Evolutionary conservation across 2,888 invertebrate species (phyloP).

Genomic region (Quadroppia sp.): DNA sequence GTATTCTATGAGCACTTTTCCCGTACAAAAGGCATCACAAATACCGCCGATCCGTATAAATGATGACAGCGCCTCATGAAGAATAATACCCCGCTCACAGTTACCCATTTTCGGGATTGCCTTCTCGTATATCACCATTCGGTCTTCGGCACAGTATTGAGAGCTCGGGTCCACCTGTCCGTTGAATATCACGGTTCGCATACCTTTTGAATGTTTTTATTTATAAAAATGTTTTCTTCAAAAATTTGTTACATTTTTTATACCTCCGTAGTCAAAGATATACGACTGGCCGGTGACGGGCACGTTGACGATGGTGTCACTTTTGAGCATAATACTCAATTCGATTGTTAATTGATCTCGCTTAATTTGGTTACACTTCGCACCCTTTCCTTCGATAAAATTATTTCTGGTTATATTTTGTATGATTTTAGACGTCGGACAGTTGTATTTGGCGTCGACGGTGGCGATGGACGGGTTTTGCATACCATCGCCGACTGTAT

Average conservation of each 20-base stretch:
- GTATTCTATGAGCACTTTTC: neutral
- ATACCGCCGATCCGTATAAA: neutral
- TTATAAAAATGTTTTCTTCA: too few relatives aligned
- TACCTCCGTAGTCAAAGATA: constrained; percentile 7
- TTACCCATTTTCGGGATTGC: neutral
- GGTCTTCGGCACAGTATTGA: neutral
- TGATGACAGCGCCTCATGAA: neutral
- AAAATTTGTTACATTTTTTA: too few relatives aligned
- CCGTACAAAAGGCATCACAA: neutral
- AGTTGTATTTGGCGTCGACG: neutral
- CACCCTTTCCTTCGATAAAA: neutral
- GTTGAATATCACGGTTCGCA: neutral
- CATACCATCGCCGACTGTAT: neutral
- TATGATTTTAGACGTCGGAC: neutral
- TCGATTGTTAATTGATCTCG: neutral
- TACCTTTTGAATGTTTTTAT: too few relatives aligned
- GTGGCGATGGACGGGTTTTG: neutral
- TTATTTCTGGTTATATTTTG: neutral
- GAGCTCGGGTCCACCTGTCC: neutral
- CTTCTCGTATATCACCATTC: neutral
- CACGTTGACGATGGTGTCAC: neutral
- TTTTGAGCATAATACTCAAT: neutral
- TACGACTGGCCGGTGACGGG: neutral
- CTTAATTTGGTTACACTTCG: constrained; percentile 3
- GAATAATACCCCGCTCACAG: neutral